Base-by-base conservation (phyloP, 1,140 invertebrate genomes). In the Rhyzopertha dominica region DNA sequence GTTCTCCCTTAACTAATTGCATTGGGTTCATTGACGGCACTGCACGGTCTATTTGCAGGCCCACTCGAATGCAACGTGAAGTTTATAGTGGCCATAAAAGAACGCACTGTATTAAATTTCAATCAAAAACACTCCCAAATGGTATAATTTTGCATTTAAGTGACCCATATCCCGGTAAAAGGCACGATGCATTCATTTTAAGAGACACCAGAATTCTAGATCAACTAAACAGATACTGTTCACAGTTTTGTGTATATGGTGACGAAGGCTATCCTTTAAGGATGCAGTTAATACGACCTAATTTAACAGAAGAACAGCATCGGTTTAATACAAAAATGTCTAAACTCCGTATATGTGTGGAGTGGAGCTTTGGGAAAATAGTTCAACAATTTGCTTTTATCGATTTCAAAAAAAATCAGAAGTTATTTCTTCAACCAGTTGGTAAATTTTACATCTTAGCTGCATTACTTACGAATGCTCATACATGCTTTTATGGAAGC, bases 381-480 rank as follows among this genome's bases (percentile, higher is more conserved):
- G 29, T 40, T 17, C 38, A 40, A 10, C 38, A 40, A 28, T 40
- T 28, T 40, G 38, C 38, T 40, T 40, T 40, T 40, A 25, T 40
- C 35, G 17, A 37, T n/a, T n/a, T n/a, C n/a, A n/a, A n/a, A n/a
- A n/a, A n/a, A n/a, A n/a, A n/a, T n/a, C n/a, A n/a, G n/a, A n/a
- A n/a, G n/a, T n/a, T n/a, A n/a, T n/a, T n/a, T n/a, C n/a, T n/a
- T n/a, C n/a, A n/a, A n/a, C n/a, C n/a, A n/a, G n/a, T n/a, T n/a
- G n/a, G n/a, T n/a, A n/a, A n/a, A n/a, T n/a, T n/a, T n/a, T n/a
- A n/a, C n/a, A n/a, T n/a, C n/a, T n/a, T n/a, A n/a, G n/a, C n/a
- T n/a, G n/a, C n/a, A n/a, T n/a, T n/a, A n/a, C n/a, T n/a, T n/a
- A n/a, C n/a, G n/a, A n/a, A n/a, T n/a, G n/a, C n/a, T n/a, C n/a